Evolutionary conservation across 2,797 vertebrate genomes (phyloP).

Genomic region (Sandelia bainsii): DNA sequence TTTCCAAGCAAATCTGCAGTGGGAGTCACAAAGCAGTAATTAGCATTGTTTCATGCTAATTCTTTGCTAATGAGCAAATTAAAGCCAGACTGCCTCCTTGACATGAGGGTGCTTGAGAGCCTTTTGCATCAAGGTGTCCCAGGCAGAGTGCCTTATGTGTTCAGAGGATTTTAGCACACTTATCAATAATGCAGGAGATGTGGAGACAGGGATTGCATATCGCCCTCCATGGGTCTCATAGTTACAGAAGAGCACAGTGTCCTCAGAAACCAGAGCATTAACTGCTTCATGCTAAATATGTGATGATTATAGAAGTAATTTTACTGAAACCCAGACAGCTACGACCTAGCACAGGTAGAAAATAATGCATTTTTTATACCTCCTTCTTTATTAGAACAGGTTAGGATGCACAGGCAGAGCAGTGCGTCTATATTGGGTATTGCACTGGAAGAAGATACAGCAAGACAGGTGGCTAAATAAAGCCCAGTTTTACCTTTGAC

Average conservation of each 20-base stretch:
- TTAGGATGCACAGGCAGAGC: constrained; percentile 50
- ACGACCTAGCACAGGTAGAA: constrained; percentile 29
- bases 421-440: constrained; percentile 67
- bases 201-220: constrained; percentile 75
- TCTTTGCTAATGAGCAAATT: constrained; percentile 64
- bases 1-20: constrained; percentile 15
- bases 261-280: constrained; percentile 60
- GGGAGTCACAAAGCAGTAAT: constrained; percentile 46
- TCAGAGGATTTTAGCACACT: constrained; percentile 70
- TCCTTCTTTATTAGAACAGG: constrained; percentile 29
- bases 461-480: constrained; percentile 79
- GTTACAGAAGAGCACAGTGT: constrained; percentile 78
- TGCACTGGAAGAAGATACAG: constrained; percentile 72
- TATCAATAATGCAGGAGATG: constrained; percentile 85
- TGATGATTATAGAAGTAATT: constrained; percentile 24
- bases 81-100: constrained; percentile 53
- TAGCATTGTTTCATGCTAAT: constrained; percentile 53
- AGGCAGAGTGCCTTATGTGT: constrained; percentile 57
- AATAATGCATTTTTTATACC: constrained; percentile 25
- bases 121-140: constrained; percentile 70
- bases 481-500: constrained; percentile 79
- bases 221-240: constrained; percentile 72
- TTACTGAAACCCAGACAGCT: constrained; percentile 12
- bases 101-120: constrained; percentile 61
- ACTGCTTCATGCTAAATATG: constrained; percentile 51